phyloP scores from a whole-genome alignment of 37 sponge, comb jelly and placozoan genomes.

The Spongia lamella region DNA sequence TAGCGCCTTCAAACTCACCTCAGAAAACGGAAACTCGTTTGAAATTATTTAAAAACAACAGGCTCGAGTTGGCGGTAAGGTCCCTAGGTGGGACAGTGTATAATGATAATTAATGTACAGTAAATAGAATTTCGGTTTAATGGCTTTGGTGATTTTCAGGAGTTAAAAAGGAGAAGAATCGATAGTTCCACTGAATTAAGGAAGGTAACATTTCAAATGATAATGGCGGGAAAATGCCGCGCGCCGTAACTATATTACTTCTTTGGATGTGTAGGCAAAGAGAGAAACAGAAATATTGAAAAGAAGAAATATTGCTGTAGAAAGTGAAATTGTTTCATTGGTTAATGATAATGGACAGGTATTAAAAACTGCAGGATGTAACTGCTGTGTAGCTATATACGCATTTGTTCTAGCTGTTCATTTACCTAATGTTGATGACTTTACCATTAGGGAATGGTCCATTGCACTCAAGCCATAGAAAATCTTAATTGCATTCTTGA shows the following conservation, averaged over 20 bases:
- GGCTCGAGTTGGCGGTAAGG: conserved; percentile 55
- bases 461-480: too few species aligned
- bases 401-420: too few species aligned
- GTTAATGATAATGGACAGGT: conserved; percentile 43
- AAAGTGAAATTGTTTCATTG: conserved; percentile 43
- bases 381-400: too few species aligned
- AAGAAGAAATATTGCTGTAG: conserved; percentile 71
- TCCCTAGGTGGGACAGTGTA: background rate
- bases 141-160: conserved; percentile 43
- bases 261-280: conserved; percentile 65
- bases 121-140: too few species aligned
- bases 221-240: too few species aligned
- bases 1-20: too few species aligned
- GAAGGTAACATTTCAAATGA: conserved; percentile 21
- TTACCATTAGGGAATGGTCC: background rate
- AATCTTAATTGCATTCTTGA: too few species aligned
- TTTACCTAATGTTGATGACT: too few species aligned
- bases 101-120: too few species aligned
- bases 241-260: too few species aligned
- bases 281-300: conserved; percentile 86
- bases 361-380: background rate
- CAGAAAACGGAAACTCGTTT: conserved; percentile 63
- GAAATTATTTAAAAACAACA: conserved; percentile 69
- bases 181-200: conserved; percentile 80
- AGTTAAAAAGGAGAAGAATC: conserved; percentile 78